Evolutionary conservation across 2,113 vertebrate species (phyloP), one percentile per base, ranked within the genome.

Genomic region (Orientallactaga bullata): DNA sequence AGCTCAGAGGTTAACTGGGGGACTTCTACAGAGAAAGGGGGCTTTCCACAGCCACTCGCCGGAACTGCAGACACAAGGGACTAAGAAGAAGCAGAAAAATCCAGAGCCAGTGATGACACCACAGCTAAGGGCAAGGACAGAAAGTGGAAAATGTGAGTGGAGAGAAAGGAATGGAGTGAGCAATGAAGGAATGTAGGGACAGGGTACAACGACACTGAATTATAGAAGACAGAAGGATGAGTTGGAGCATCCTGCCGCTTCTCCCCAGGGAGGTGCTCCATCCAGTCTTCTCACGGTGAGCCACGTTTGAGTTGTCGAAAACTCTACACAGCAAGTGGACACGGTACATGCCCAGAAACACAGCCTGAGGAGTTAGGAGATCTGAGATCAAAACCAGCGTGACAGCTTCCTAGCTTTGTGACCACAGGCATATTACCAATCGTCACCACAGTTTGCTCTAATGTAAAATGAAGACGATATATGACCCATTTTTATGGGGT

Each of bases 31-130:
- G 89, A 72, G 61, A 42, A 80, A 30, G 61, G 76, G 76, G 79
- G 21, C 24, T 89, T 69, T 90, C 35, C 16, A 11, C 2, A 68
- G 86, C 26, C 58, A 18, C 3, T 5, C 23, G 9, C 2, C 24
- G 68, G 84, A 96, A 89, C 32, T 58, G 30, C 17, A 35, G 35
- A 55, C 69, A n/a, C 80, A 81, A 71, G 88, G 81, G 42, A 91
- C 77, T 24, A 42, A 66, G 72, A 73, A 28, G 77, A 12, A 21
- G 80, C 77, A 72, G 42, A 76, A 79, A 92, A 86, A 60, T 32
- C 79, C 90, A 83, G 90, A 68, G 73, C n/a, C 78, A 13, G 69
- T n/a, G 60, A 95, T 13, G 95, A 92, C 60, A 83, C n/a, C 35
- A 83, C 7, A 79, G 82, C 83, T 20, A 23, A 92, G 42, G 65